Base-by-base conservation (phyloP, 2,888 invertebrate genomes). In the Herminia tarsipennalis region DNA sequence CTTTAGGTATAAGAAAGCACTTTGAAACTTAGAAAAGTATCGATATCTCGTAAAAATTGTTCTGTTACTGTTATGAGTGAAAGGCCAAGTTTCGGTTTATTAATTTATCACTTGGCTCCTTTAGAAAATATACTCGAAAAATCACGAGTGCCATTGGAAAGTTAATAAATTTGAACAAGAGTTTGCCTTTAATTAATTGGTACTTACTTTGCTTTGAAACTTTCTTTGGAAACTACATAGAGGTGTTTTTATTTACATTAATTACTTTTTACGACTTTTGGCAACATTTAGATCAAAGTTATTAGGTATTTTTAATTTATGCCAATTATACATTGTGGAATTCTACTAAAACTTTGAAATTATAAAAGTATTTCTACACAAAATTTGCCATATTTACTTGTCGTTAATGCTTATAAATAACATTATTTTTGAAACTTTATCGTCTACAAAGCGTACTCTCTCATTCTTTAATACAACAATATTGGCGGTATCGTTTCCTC, bases 401-500 rank as follows among this genome's bases (percentile, higher is more conserved):
- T n/a, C n/a, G n/a, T n/a, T n/a, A n/a, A n/a, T n/a, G n/a, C n/a
- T n/a, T n/a, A n/a, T n/a, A n/a, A n/a, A n/a, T n/a, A 25, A 25
- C 17, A 12, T 13, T 17, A 2, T 6, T 20, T 12, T 16, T 6
- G 27, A 36, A 12, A 22, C 34, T 25, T 13, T 42, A 28, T 32
- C 40, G 16, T n/a, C 33, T 12, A 33, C 14, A 20, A 32, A 20
- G 13, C 17, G 17, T 9, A 22, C 5, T 29, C 25, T 30, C 29
- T 14, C 22, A 45, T 55, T 55, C 39, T 44, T 37, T 35, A 25
- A 41, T 40, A 52, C 33, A 47, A 37, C 45, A 56, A 54, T 54
- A 55, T 60, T 69, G 65, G 55, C 65, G 57, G 76, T 82, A 83
- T 85, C 80, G 66, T 72, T 79, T 76, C 71, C 71, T 70, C 74